Evolutionary conservation across 2,113 vertebrate species (phyloP).

Genomic region (Dendrocopos noguchii): DNA sequence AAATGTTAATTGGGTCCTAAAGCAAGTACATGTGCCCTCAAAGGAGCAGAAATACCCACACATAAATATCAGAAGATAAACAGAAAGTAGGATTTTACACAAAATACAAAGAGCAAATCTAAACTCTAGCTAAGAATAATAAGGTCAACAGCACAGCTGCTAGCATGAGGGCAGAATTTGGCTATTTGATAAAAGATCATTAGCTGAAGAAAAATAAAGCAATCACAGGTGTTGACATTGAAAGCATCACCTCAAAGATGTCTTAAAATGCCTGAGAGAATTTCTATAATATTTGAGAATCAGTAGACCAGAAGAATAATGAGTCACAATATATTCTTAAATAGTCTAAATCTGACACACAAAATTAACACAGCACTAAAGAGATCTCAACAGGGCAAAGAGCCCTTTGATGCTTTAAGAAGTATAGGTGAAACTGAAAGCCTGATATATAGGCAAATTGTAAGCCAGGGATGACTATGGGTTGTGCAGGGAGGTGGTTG

Average conservation of each 20-base stretch:
- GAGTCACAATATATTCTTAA: background rate
- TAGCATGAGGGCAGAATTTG: background rate
- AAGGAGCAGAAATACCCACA: slow-evolving; percentile 17
- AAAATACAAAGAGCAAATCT: background rate
- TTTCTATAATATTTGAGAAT: background rate
- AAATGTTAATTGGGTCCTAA: slow-evolving; percentile 58
- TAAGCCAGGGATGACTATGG: too few relatives aligned
- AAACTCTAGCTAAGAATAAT: background rate
- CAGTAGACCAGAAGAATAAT: background rate
- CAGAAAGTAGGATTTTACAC: background rate
- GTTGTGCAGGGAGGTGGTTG: too few relatives aligned
- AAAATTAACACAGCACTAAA: background rate
- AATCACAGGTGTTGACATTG: background rate
- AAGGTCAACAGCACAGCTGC: background rate
- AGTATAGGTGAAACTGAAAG: too few relatives aligned
- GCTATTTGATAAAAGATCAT: too few relatives aligned
- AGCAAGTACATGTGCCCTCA: background rate
- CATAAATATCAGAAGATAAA: slow-evolving; percentile 49
- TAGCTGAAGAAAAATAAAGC: too few relatives aligned
- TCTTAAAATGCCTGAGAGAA: background rate
- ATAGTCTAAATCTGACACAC: background rate
- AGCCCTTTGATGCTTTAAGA: too few relatives aligned
- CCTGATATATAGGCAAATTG: too few relatives aligned
- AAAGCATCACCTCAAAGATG: background rate
- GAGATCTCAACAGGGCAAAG: too few relatives aligned